phyloP scores from a whole-genome alignment of 2,797 vertebrate genomes.

The Siniperca undulata region DNA sequence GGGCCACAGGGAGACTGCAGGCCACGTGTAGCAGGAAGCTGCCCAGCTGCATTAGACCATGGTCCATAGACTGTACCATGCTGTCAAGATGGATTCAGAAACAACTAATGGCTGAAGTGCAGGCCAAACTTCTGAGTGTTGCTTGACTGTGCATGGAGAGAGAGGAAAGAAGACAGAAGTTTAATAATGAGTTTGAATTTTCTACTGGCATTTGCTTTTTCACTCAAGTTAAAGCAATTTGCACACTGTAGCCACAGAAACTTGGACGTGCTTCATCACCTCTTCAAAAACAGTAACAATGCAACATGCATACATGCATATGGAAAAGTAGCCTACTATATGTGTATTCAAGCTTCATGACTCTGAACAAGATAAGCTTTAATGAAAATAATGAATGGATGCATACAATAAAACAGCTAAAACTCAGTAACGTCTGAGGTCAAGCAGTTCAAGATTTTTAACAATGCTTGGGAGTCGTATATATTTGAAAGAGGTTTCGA shows the following conservation, averaged over 20 bases:
- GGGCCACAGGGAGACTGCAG: slow-evolving; percentile 26
- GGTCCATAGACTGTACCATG: slow-evolving; percentile 4
- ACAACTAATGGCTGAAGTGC: slow-evolving; percentile 20
- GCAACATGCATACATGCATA: neutral
- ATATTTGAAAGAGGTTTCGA: slow-evolving; percentile 67
- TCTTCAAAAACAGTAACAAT: slow-evolving; percentile 2
- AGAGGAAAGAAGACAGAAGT: neutral
- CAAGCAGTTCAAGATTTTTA: slow-evolving; percentile 52
- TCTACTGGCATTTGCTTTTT: neutral
- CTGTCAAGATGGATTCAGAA: slow-evolving; percentile 42
- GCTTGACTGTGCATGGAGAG: neutral
- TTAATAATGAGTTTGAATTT: neutral
- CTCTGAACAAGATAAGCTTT: neutral
- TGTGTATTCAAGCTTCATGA: neutral
- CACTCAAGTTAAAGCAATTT: slow-evolving; percentile 5
- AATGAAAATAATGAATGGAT: neutral
- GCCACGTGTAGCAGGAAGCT: slow-evolving; percentile 46
- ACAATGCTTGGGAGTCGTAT: slow-evolving; percentile 47
- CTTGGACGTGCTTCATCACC: neutral
- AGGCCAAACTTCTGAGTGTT: neutral
- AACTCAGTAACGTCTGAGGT: slow-evolving; percentile 27
- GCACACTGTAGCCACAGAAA: neutral
- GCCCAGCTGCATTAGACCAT: slow-evolving; percentile 13
- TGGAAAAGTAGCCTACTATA: neutral
- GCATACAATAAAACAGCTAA: neutral